Evolutionary conservation across 2,888 invertebrate species (phyloP), one percentile per base, ranked within the genome.

Genomic region (Cephus spinipes): DNA sequence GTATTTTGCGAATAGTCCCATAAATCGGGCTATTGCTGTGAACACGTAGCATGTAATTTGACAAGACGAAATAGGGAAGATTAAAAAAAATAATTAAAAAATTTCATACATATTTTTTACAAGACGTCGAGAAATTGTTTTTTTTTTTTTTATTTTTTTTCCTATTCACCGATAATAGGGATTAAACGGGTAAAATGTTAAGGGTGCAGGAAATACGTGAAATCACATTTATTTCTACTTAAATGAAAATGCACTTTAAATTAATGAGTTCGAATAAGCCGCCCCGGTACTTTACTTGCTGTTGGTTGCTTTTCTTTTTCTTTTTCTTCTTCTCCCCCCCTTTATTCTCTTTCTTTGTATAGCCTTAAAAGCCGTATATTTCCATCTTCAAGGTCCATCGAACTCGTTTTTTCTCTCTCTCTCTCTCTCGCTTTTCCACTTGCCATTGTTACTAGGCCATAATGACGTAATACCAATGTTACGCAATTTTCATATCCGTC

Each of bases 191-290:
- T 23, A 55, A 55, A 55, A 55, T 9, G 55, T 55, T 55, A 55
- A 55, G 23, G 1, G 55, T 23, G 23, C 23, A 23, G 23, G 55
- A 55, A 23, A 55, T 55, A 23, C 55, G 23, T 9, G 55, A 55
- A 55, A 55, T 23, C 55, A 55, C 55, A 71, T 71, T 71, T 32
- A 33, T 71, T 71, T 71, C 33, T 30, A 71, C 23, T 71, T 30
- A 71, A 71, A 71, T 23, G 31, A 33, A 33, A 33, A 31, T 71
- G 30, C 71, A 71, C 71, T 32, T 33, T 71, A 71, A 71, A 71
- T 71, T 71, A 71, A 71, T 71, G 71, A 71, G 33, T 71, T 33
- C 30, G 71, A 33, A 30, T 33, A 71, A 71, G 71, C 71, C 30
- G 30, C 23, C 23, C 55, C 55, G 23, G 55, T 55, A 55, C 55